These are phyloP conservation scores for Monopterus albus DNA, from an alignment of 2,113 vertebrate genomes.

Conservation along the genomic window DNA sequence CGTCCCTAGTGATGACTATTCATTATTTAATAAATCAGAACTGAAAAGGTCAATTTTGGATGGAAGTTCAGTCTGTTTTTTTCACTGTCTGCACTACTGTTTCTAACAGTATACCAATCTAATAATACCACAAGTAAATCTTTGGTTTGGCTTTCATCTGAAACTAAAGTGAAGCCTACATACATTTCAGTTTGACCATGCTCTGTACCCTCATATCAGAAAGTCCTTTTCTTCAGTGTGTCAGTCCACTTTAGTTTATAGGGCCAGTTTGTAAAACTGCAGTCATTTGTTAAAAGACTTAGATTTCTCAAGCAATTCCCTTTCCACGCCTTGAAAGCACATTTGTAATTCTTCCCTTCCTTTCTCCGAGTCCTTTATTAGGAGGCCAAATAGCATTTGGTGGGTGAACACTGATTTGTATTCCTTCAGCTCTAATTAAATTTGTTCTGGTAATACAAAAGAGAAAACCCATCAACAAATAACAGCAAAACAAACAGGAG, in stretches of 20 bases:
- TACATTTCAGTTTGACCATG: background rate
- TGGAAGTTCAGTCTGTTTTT: background rate
- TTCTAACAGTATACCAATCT: background rate
- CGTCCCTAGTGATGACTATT: no score
- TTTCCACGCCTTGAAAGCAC: conserved; percentile 55
- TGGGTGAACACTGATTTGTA: conserved; percentile 72
- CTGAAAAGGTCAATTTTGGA: background rate
- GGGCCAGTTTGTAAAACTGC: conserved; percentile 40
- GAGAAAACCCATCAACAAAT: conserved; percentile 71
- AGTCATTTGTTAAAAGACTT: conserved; percentile 54
- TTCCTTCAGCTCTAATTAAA: conserved; percentile 77
- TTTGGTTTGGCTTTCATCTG: accelerated
- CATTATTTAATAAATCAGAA: background rate
- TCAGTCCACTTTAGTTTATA: background rate
- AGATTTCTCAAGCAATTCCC: conserved; percentile 53
- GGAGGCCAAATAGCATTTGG: conserved; percentile 67
- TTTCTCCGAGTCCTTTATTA: conserved; percentile 59
- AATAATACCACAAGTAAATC: background rate
- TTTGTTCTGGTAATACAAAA: conserved; percentile 75
- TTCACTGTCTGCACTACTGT: background rate
- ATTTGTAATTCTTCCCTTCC: conserved; percentile 63
- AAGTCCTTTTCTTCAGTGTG: background rate
- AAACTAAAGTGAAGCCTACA: background rate
- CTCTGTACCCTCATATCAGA: background rate
- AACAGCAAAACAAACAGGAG: conserved; percentile 69